phyloP scores from a whole-genome alignment of 2,797 vertebrate species.

The Anas capensis region DNA sequence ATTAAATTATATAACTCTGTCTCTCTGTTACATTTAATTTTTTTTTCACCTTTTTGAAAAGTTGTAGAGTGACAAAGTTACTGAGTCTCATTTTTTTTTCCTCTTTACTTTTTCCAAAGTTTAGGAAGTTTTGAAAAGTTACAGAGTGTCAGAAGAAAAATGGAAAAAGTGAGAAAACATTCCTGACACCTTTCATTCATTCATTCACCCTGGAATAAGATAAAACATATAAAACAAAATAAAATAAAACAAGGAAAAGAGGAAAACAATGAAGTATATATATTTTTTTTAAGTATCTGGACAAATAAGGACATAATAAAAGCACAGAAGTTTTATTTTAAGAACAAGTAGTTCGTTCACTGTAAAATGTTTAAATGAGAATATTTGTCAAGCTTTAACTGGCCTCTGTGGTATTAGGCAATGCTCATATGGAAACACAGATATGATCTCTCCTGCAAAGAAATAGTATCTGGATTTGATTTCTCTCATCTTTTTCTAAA shows the following conservation, averaged over 20 bases:
- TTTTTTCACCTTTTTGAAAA: not conserved
- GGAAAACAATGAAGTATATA: not conserved
- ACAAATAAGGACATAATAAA: not conserved
- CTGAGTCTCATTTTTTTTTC: not conserved
- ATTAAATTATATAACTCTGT: not conserved
- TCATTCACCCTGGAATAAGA: not conserved
- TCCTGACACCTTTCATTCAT: accelerated
- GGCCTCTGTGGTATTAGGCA: not conserved
- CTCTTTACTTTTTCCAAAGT: not conserved
- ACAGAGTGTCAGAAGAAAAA: not conserved
- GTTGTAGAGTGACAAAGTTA: not conserved
- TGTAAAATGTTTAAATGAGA: not conserved
- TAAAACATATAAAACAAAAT: not conserved
- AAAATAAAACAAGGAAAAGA: not conserved
- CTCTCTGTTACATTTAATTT: not conserved
- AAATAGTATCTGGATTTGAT: not conserved
- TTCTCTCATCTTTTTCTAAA: not conserved
- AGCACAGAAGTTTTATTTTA: not conserved
- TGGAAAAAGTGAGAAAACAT: not conserved
- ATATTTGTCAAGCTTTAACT: not conserved
- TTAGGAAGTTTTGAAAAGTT: not conserved
- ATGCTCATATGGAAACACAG: not conserved
- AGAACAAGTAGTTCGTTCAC: not conserved
- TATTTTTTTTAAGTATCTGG: not conserved
- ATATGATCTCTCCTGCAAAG: not conserved